These are phyloP conservation scores for Battus philenor DNA, from an alignment of 1,140 invertebrate species.

Conservation along the genomic window DNA sequence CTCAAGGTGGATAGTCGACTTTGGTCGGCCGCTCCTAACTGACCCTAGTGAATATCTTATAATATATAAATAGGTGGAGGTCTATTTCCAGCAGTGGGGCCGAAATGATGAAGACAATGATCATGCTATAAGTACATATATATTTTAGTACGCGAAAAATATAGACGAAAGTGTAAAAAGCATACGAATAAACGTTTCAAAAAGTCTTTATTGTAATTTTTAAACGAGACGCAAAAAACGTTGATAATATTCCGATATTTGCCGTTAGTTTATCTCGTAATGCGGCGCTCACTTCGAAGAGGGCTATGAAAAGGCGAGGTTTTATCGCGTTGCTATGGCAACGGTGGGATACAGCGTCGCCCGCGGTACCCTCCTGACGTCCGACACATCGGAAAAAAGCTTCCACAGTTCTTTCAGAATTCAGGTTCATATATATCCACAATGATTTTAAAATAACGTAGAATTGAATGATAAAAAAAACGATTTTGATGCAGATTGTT, in stretches of 20 bases:
- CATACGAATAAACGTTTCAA: background rate
- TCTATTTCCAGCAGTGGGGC: background rate
- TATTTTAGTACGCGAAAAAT: background rate
- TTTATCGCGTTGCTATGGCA: conserved; percentile 72
- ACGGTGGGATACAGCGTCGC: conserved; percentile 57
- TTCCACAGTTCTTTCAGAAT: conserved; percentile 50
- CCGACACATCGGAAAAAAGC: conserved; percentile 55
- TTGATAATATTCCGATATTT: conserved; percentile 22
- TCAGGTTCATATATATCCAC: conserved; percentile 28
- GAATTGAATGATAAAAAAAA: too few species aligned
- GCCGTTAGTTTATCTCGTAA: conserved; percentile 35
- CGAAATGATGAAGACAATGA: background rate
- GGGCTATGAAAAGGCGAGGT: conserved; percentile 72
- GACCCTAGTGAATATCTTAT: too few species aligned
- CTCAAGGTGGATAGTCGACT: too few species aligned
- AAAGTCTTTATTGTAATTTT: conserved; percentile 8
- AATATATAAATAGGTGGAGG: too few species aligned
- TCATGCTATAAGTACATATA: background rate
- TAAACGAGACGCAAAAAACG: conserved; percentile 18
- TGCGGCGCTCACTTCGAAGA: conserved; percentile 43
- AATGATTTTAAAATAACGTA: too few species aligned
- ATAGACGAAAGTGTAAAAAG: background rate
- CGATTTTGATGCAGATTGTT: background rate
- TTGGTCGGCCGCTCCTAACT: too few species aligned
- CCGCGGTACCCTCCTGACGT: conserved; percentile 50